Conservation (phyloP, 2,888 invertebrate genomes). For the Phaedon cochleariae region DNA sequence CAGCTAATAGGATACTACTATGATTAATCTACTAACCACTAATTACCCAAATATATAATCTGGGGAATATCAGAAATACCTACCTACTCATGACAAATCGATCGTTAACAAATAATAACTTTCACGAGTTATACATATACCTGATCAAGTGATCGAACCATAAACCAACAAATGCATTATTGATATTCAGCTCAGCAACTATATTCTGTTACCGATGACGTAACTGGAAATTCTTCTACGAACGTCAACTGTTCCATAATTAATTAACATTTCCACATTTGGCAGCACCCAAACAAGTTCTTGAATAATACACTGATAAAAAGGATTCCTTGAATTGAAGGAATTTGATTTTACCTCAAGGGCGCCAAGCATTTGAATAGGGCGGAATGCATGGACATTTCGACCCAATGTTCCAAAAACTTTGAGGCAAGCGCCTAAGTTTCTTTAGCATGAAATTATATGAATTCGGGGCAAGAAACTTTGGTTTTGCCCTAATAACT, state of each 20-base stretch:
- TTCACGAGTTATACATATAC: background rate
- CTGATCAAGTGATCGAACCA: background rate
- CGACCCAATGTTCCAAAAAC: too few species aligned
- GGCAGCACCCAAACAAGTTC: background rate
- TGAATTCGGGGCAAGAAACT: too few species aligned
- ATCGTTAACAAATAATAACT: background rate
- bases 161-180: background rate
- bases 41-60: background rate
- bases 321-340: too few species aligned
- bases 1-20: too few species aligned
- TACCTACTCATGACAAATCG: background rate
- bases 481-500: too few species aligned
- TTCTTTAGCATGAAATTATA: too few species aligned
- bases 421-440: too few species aligned
- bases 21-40: background rate
- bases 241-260: background rate
- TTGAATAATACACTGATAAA: too few species aligned
- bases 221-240: background rate
- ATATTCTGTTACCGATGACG: background rate
- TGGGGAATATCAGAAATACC: background rate
- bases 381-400: too few species aligned
- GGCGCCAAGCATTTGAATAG: too few species aligned
- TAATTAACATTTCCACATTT: background rate
- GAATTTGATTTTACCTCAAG: too few species aligned
- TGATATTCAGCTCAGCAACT: background rate